Percentiles rank a stretch among this genome's conserved stretches.
Conservation (phyloP, 2,797 vertebrate genomes). For the Arvicola amphibius region DNA sequence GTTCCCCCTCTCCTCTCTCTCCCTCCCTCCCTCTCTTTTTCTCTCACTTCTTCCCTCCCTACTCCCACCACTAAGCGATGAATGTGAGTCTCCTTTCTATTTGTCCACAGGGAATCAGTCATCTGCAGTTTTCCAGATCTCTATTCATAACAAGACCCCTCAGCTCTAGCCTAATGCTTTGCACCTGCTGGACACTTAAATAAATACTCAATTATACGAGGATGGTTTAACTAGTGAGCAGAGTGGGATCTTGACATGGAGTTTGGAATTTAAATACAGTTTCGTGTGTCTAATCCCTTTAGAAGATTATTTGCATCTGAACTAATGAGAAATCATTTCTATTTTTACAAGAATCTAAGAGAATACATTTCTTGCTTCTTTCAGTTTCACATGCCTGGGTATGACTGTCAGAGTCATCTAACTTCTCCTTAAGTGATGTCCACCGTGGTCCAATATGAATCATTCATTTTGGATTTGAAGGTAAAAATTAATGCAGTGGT, state of each 20-base stretch:
- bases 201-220: neutral
- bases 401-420: constrained; percentile 69
- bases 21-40: neutral
- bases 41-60: too few species aligned
- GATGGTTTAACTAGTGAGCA: constrained; percentile 2
- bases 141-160: neutral
- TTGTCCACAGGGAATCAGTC: neutral
- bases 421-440: constrained; percentile 62
- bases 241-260: constrained; percentile 26
- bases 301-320: constrained; percentile 73
- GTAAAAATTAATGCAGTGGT: constrained; percentile 20
- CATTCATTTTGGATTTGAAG: constrained; percentile 45
- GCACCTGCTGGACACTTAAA: neutral
- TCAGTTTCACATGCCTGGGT: constrained; percentile 58
- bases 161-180: neutral
- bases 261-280: constrained; percentile 61
- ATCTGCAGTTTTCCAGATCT: constrained; percentile 45
- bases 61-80: neutral
- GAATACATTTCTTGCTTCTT: constrained; percentile 69
- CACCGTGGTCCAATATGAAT: constrained; percentile 50
- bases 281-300: constrained; percentile 74
- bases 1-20: neutral
- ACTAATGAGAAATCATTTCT: constrained; percentile 78
- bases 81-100: neutral
- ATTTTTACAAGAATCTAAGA: constrained; percentile 75